Percentiles rank a stretch among this genome's conserved stretches.
phyloP scores from a whole-genome alignment of 2,113 vertebrate genomes.

The Cheilinus undulatus region DNA sequence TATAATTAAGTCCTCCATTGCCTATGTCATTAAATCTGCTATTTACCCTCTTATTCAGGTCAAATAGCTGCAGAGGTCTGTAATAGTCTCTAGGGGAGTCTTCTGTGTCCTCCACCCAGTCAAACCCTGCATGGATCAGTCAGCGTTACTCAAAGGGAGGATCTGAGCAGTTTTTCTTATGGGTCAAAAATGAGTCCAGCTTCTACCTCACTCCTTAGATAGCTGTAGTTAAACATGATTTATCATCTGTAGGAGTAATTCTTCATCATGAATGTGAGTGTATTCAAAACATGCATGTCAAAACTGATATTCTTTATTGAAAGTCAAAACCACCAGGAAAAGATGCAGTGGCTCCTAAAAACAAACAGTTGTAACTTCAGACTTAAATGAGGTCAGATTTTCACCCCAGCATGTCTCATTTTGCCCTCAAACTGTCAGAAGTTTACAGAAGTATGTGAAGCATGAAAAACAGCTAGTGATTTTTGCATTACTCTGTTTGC shows the following conservation, averaged over 20 bases:
- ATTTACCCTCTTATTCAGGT: conserved; percentile 38
- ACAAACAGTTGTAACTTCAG: neutral
- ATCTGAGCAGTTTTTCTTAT: conserved; percentile 28
- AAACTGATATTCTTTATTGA: neutral
- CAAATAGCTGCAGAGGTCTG: conserved; percentile 61
- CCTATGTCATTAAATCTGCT: conserved; percentile 43
- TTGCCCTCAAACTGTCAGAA: neutral
- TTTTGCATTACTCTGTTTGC: conserved; percentile 2
- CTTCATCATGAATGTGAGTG: neutral
- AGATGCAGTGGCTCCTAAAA: too few relatives aligned
- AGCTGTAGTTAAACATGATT: neutral
- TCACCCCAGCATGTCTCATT: conserved; percentile 12
- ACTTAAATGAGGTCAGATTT: conserved; percentile 2
- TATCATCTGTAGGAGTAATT: neutral
- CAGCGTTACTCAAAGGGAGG: conserved; percentile 56
- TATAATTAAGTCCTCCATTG: conserved; percentile 22
- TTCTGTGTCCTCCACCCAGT: conserved; percentile 62
- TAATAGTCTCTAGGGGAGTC: conserved; percentile 68
- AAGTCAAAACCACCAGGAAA: too few relatives aligned
- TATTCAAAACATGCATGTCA: neutral
- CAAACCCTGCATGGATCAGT: conserved; percentile 50
- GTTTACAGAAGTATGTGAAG: conserved; percentile 17
- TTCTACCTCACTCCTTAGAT: conserved; percentile 1
- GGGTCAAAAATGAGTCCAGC: conserved; percentile 26
- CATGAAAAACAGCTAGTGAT: conserved; percentile 3